Percentiles rank a stretch among this genome's conserved stretches.
phyloP scores from a whole-genome alignment of 1,140 invertebrate species.

The Delia radicum region DNA sequence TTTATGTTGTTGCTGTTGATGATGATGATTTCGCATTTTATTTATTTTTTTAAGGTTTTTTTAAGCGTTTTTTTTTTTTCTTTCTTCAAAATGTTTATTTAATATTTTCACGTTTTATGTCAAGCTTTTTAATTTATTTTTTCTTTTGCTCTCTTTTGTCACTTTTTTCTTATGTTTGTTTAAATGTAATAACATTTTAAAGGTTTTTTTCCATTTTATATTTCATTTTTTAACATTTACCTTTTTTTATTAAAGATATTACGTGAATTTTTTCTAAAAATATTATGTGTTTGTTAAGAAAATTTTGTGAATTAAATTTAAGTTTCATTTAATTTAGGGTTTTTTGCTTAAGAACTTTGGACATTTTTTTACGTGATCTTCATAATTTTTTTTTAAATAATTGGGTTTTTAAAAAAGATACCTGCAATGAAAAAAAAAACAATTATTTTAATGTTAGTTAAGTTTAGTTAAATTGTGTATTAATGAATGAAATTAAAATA shows the following conservation, averaged over 20 bases:
- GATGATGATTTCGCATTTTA: slow-evolving; percentile 10
- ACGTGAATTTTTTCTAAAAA: background rate
- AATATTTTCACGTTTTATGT: background rate
- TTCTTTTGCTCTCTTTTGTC: background rate
- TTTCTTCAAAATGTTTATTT: background rate
- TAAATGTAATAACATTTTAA: slow-evolving; percentile 11
- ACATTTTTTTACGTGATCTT: background rate
- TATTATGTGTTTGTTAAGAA: background rate
- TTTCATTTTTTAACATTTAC: background rate
- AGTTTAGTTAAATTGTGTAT: no score
- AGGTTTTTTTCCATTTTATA: background rate
- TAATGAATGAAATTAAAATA: no score
- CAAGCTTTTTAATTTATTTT: background rate
- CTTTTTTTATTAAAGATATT: background rate
- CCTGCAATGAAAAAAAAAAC: background rate
- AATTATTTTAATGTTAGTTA: background rate
- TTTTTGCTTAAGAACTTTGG: background rate
- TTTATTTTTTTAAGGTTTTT: background rate
- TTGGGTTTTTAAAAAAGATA: background rate
- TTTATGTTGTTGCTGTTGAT: background rate
- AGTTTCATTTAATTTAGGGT: no score
- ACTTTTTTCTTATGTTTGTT: background rate
- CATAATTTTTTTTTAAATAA: background rate
- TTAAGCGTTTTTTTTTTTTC: no score
- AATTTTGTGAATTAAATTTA: slow-evolving; percentile 3